Conservation (phyloP, 2,113 vertebrate species). For the Delphinapterus leucas region DNA sequence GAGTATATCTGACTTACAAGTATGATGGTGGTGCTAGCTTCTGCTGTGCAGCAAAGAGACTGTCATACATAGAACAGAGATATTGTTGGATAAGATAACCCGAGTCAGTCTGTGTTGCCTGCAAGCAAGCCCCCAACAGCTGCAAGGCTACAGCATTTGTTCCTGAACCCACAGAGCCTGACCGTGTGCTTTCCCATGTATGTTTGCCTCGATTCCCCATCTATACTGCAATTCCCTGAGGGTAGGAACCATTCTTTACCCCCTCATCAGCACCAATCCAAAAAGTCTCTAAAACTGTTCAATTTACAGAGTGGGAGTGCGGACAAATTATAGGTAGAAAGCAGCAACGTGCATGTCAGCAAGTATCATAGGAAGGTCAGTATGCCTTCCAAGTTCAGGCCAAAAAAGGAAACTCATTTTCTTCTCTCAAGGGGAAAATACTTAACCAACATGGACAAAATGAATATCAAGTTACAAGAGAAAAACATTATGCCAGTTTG, state of each 20-base stretch:
- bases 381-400: not conserved
- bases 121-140: not conserved
- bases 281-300: not conserved
- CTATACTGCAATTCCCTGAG: not conserved
- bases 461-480: not conserved
- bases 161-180: not conserved
- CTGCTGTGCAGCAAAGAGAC: not conserved
- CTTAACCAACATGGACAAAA: not conserved
- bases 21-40: not conserved
- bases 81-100: not conserved
- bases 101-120: not conserved
- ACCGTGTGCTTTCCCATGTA: accelerated
- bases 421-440: not conserved
- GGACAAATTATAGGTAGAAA: not conserved
- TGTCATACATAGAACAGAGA: not conserved
- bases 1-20: not conserved
- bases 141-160: accelerated
- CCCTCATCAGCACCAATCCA: not conserved
- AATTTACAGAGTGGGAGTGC: not conserved
- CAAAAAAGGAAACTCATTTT: not conserved
- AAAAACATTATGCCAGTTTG: too few relatives aligned
- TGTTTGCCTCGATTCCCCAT: accelerated
- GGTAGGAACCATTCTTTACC: not conserved
- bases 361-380: not conserved
- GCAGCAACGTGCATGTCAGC: too few relatives aligned